Conservation (phyloP, 2,113 vertebrate genomes). For the Serilophus lunatus region DNA sequence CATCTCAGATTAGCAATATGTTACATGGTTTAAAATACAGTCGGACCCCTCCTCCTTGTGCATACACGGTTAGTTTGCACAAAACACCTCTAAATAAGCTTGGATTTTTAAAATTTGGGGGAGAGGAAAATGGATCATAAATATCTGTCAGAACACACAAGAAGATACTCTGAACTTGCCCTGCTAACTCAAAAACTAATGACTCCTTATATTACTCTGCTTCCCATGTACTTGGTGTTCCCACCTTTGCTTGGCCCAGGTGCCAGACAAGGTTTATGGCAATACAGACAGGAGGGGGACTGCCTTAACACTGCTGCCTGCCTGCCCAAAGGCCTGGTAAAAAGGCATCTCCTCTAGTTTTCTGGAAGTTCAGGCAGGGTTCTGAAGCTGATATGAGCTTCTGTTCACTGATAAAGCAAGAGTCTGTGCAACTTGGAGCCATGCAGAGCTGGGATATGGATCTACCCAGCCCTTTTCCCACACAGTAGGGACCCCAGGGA, state of each 20-base stretch:
- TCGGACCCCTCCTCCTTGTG: background rate
- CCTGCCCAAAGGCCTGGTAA: rapidly evolving
- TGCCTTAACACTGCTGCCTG: background rate
- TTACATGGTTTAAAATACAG: background rate
- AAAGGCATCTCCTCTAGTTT: background rate
- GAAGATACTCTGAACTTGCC: background rate
- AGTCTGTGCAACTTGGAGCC: rapidly evolving
- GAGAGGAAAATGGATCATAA: background rate
- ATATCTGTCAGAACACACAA: background rate
- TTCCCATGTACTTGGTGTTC: background rate
- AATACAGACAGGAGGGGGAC: background rate
- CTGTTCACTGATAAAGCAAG: background rate
- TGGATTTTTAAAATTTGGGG: background rate
- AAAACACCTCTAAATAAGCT: background rate
- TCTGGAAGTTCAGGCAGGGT: background rate
- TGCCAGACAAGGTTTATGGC: background rate
- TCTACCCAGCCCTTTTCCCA: background rate
- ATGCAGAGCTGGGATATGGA: background rate
- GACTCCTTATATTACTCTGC: background rate
- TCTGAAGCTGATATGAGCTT: background rate
- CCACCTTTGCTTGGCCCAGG: background rate
- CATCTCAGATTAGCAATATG: rapidly evolving
- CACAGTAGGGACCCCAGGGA: rapidly evolving
- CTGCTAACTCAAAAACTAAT: background rate
- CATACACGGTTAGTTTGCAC: too few relatives aligned